A percentile compares a stretch with the other conserved stretches of the same genome.
Conservation (phyloP, 1,140 invertebrate species). For the Tetragonula clypearis region DNA sequence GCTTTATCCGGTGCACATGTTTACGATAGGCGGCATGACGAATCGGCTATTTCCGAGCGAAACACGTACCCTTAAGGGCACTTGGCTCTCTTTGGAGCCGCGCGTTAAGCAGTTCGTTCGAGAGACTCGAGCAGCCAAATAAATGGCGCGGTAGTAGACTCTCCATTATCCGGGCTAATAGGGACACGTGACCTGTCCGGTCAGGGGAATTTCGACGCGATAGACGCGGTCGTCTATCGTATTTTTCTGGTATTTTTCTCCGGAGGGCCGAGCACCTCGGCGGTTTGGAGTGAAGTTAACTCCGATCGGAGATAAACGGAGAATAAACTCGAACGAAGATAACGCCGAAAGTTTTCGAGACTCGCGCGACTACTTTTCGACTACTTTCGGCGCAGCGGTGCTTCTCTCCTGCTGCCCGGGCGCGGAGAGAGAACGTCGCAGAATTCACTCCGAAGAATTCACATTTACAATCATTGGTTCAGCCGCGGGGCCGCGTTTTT, state of each 20-base stretch:
- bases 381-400: background rate
- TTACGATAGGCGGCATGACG: conserved; percentile 29
- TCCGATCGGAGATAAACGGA: background rate
- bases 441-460: background rate
- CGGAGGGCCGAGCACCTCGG: background rate
- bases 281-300: background rate
- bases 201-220: background rate
- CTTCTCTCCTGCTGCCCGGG: background rate
- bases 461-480: background rate
- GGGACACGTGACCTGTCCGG: conserved; percentile 7
- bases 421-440: background rate
- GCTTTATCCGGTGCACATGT: conserved; percentile 28
- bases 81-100: background rate
- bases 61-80: conserved; percentile 22
- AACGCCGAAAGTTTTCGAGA: background rate
- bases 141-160: background rate
- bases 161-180: conserved; percentile 19
- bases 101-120: conserved; percentile 21
- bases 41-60: conserved; percentile 29
- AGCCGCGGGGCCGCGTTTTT: background rate
- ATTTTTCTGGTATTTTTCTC: background rate
- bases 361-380: background rate
- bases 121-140: background rate
- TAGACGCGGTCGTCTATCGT: background rate
- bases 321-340: background rate